Conservation (phyloP, 1,140 invertebrate species). For the Ceratitis capitata region DNA sequence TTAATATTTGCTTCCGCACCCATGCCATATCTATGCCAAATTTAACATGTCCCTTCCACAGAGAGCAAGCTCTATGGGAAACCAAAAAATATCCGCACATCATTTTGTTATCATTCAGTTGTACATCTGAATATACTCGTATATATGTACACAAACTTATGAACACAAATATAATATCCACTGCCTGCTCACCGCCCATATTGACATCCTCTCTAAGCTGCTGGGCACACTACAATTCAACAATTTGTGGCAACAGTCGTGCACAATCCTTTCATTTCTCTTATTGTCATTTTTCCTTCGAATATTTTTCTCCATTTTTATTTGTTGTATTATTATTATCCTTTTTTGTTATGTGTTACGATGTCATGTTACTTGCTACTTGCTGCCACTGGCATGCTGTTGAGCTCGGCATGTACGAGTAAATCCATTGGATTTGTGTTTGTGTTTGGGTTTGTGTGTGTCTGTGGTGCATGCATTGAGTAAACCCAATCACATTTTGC, state of each 20-base stretch:
- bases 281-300: not conserved
- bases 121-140: not conserved
- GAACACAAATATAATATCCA: not conserved
- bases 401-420: not conserved
- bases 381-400: not conserved
- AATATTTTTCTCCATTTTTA: no score
- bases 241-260: slow-evolving; percentile 23
- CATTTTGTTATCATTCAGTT: not conserved
- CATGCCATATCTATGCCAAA: no score
- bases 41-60: no score
- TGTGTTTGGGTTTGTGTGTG: no score
- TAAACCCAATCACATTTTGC: slow-evolving; percentile 51
- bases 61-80: not conserved
- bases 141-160: no score
- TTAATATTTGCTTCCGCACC: not conserved
- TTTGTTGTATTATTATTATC: no score
- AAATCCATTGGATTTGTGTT: no score
- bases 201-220: not conserved
- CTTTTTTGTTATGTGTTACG: no score
- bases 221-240: not conserved
- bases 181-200: not conserved
- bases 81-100: not conserved
- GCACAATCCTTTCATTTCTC: not conserved
- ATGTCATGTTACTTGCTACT: not conserved
- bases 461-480: not conserved